Base-by-base conservation (phyloP, 2,888 invertebrate species). In the Ametastegia equiseti region DNA sequence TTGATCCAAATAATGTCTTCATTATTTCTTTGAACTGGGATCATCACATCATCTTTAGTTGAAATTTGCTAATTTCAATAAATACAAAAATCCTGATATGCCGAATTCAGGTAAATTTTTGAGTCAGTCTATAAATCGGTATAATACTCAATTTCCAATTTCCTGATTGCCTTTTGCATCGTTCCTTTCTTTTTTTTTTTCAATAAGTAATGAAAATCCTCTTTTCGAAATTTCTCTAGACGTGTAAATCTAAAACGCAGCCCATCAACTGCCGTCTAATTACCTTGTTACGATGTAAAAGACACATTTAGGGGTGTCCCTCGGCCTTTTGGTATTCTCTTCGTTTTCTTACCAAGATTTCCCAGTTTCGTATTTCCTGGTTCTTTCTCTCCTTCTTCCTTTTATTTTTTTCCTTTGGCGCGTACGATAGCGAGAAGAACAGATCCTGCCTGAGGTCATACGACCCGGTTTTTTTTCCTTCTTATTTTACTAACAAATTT, bases 191-290 rank as follows among this genome's bases (percentile, higher is more conserved):
- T 4, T 54, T 54, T 3, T 23, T 54, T 42, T 2, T 9, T 9
- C 1, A 42, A 0, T 11, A 23, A 54, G 4, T 19, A 11, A 54
- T 3, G 19, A 11, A 54, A 54, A 54, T n/a, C 19, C 54, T 54
- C 19, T 23, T 23, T 54, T 23, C 23, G 2, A 54, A 54, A 54
- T 54, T 54, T 19, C 54, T 54, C 54, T 7, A 69, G 39, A 39
- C 13, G 23, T 39, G 42, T 36, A 9, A 65, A 69, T 13, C 42
- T 69, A 9, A 50, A 45, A 47, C 19, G 15, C 73, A 27, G 50
- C 45, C 23, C 50, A 27, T 50, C 45, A 33, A 73, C 30, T 33
- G 73, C 50, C 47, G 47, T 30, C 47, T 73, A 73, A 73, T 73
- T 73, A 73, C 30, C 50, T 42, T 42, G 73, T n/a, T 13, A 50